These are phyloP conservation scores for Oryzias curvinotus DNA, from an alignment of 2,113 vertebrate genomes.

Conservation along the genomic window DNA sequence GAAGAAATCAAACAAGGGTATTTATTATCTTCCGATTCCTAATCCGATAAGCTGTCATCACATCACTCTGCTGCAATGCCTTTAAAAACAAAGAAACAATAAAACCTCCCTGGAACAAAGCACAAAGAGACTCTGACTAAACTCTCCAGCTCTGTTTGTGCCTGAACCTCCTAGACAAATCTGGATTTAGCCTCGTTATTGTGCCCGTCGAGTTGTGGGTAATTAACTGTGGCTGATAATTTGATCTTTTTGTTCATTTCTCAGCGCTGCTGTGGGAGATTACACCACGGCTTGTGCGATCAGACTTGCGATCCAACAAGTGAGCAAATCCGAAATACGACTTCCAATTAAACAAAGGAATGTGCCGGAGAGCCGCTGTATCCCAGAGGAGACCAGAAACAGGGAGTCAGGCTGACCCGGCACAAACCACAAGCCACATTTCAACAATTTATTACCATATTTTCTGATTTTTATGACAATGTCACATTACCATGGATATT, in stretches of 20 bases:
- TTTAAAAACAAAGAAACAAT: conserved; percentile 24
- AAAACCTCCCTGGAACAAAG: conserved; percentile 31
- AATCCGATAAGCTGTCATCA: conserved; percentile 77
- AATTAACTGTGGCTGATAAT: conserved; percentile 78
- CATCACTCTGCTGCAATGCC: conserved; percentile 67
- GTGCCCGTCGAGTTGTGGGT: conserved; percentile 68
- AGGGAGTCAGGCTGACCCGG: conserved; percentile 15
- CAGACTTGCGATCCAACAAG: conserved; percentile 41
- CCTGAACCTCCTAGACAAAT: conserved; percentile 41
- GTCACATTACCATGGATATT: conserved; percentile 18
- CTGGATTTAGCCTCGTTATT: conserved; percentile 66
- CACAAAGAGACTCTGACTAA: conserved; percentile 20
- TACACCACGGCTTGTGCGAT: conserved; percentile 16
- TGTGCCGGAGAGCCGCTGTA: conserved; percentile 43
- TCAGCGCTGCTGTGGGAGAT: conserved; percentile 39
- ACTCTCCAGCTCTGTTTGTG: conserved; percentile 11
- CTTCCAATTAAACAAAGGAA: conserved; percentile 69
- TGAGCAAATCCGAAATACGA: conserved; percentile 43
- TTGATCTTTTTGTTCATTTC: conserved; percentile 69
- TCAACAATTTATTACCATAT: conserved; percentile 32
- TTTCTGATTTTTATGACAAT: conserved; percentile 19
- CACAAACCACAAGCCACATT: conserved; percentile 17
- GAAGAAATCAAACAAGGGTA: conserved; percentile 72
- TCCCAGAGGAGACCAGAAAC: conserved; percentile 11
- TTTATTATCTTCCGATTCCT: conserved; percentile 73